These are phyloP conservation scores for Fratercula arctica DNA, from an alignment of 2,797 vertebrate genomes.

Conservation along the genomic window DNA sequence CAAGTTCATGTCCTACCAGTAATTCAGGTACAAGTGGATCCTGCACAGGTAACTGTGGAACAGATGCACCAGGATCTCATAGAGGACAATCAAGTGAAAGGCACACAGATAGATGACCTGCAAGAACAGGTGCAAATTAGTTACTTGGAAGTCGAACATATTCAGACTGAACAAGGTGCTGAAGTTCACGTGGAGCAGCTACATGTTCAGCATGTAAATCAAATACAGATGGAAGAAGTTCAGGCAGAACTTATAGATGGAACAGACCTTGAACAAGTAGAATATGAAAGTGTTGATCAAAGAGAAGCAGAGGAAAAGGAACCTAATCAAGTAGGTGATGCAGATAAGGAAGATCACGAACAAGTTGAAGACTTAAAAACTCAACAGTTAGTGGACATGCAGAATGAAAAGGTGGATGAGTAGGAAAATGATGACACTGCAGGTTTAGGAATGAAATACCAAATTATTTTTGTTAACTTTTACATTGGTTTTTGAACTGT, in stretches of 20 bases:
- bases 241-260: conserved; percentile 77
- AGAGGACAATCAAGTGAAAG: conserved; percentile 83
- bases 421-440: conserved; percentile 49
- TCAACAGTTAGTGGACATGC: conserved; percentile 36
- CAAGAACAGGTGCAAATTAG: conserved; percentile 89
- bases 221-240: conserved; percentile 85
- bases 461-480: conserved; percentile 71
- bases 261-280: conserved; percentile 71
- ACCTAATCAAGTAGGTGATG: conserved; percentile 21
- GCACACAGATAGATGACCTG: conserved; percentile 69
- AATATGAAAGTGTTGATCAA: conserved; percentile 66
- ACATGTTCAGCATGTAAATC: conserved; percentile 81
- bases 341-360: conserved; percentile 26
- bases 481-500: conserved; percentile 53
- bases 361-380: conserved; percentile 62
- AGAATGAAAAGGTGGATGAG: conserved; percentile 35
- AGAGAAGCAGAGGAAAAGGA: conserved; percentile 62
- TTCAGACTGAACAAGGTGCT: conserved; percentile 81
- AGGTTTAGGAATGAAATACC: conserved; percentile 60
- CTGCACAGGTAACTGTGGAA: conserved; percentile 86
- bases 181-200: conserved; percentile 84
- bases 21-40: conserved; percentile 87
- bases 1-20: conserved; percentile 85
- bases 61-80: conserved; percentile 87
- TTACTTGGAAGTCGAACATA: conserved; percentile 85